Conservation (phyloP, 2,797 vertebrate species). For the Selene dorsalis region DNA sequence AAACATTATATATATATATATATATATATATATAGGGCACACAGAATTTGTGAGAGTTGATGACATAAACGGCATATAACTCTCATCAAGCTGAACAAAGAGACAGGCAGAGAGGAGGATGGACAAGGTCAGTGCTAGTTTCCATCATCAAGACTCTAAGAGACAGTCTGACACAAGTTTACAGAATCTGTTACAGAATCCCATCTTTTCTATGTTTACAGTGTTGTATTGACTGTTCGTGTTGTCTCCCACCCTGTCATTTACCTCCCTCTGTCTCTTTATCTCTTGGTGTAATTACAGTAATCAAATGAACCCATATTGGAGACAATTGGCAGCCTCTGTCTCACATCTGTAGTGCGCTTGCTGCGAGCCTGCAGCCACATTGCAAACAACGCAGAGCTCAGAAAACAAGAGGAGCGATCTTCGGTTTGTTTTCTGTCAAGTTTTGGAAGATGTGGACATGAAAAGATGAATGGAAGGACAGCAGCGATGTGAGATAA, state of each 20-base stretch:
- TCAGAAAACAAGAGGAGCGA: background rate
- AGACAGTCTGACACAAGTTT: background rate
- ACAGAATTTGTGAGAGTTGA: no score
- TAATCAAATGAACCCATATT: constrained; percentile 1
- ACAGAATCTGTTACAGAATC: background rate
- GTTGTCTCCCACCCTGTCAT: background rate
- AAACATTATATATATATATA: no score
- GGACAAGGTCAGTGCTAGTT: background rate
- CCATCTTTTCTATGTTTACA: background rate
- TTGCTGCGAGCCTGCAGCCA: background rate
- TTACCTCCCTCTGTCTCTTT: background rate
- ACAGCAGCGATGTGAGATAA: background rate
- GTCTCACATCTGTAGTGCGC: background rate
- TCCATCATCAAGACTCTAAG: background rate
- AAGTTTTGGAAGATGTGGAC: background rate
- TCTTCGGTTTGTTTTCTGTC: background rate
- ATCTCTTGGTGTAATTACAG: background rate
- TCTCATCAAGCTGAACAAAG: background rate
- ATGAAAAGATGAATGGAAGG: constrained; percentile 25
- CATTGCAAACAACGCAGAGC: background rate
- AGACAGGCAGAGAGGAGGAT: background rate
- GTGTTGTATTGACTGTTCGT: background rate
- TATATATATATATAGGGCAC: no score
- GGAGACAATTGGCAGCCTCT: background rate
- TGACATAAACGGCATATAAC: background rate